Percentiles rank a stretch among this genome's conserved stretches.
These are phyloP conservation scores for Rugalucina vietnamica DNA, from an alignment of 2,888 invertebrate genomes.

Conservation along the genomic window DNA sequence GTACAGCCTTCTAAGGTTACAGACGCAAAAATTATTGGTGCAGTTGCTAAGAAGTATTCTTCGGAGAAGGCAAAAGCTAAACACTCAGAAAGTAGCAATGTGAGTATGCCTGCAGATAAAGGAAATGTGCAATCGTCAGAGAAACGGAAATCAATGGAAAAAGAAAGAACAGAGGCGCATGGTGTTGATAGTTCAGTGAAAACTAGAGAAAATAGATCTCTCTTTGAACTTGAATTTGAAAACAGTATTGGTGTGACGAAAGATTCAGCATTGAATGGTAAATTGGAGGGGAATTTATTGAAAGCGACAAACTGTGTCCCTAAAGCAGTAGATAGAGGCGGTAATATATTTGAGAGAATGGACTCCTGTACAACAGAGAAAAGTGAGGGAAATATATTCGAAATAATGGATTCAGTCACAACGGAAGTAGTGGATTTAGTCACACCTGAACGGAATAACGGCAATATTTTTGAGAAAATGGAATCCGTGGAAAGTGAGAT, in stretches of 20 bases:
- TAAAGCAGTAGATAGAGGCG: background rate
- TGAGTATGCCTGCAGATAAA: no score
- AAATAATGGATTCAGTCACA: background rate
- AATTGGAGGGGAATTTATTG: background rate
- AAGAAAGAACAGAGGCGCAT: no score
- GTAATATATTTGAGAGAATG: background rate
- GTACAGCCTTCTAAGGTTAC: background rate
- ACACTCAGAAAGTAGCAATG: no score
- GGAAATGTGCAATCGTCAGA: no score
- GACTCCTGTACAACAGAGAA: background rate
- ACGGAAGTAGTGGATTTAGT: background rate
- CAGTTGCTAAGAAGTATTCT: background rate
- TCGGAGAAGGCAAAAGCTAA: no score
- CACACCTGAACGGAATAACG: background rate
- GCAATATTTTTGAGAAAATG: background rate
- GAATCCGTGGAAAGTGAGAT: background rate
- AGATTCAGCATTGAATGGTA: background rate
- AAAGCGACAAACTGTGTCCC: background rate
- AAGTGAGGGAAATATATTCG: background rate
- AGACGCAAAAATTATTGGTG: background rate
- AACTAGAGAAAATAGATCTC: no score
- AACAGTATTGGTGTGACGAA: background rate
- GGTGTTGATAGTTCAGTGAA: no score
- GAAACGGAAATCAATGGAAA: no score
- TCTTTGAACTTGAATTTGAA: background rate